Base-by-base conservation (phyloP, 2,113 vertebrate species). In the Erpornis zantholeuca region DNA sequence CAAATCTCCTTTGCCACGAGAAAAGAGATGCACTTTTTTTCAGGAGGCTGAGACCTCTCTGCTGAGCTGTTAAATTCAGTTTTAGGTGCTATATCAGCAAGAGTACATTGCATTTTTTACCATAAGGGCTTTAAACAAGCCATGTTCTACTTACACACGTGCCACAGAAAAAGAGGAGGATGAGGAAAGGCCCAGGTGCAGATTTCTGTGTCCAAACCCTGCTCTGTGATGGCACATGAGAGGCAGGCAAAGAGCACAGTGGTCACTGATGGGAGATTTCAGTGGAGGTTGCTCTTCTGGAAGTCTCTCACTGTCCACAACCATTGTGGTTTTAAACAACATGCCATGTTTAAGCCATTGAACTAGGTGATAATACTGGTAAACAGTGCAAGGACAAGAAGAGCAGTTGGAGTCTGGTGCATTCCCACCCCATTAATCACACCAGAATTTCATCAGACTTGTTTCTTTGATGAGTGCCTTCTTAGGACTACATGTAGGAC, bases 211-310 rank as follows among this genome's bases (percentile, higher is more conserved):
- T 64, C 31, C 40, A 56, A 60, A 20, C 2, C 3, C 65, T 69
- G 35, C 10, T 12, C 11, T 15, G 12, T 9, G 12, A 28, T 17
- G 20, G 36, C 22, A 77, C 47, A 16, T 0, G 0, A 56, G 79
- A 84, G 33, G 15, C 6, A 4, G 24, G 8, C 0, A 1, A 81
- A 70, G 16, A n/a, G n/a, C 23, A 15, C 11, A n/a, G 60, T 4
- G 12, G 22, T 44, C 61, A 28, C 15, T 33, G 3, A 6, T 40
- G 31, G 35, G 31, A 71, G 8, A 22, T 64, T 49, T 64, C 44
- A 56, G 47, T 10, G 47, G 11, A 85, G 24, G 13, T 23, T 44
- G 27, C 4, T 16, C 24, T 56, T 84, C 52, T 87, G 69, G 56
- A 68, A 12, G 24, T 38, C 15, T 44, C 24, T 72, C 33, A 8